These are phyloP conservation scores for Aphelocoma coerulescens DNA, from an alignment of 2,113 vertebrate species.

Conservation along the genomic window DNA sequence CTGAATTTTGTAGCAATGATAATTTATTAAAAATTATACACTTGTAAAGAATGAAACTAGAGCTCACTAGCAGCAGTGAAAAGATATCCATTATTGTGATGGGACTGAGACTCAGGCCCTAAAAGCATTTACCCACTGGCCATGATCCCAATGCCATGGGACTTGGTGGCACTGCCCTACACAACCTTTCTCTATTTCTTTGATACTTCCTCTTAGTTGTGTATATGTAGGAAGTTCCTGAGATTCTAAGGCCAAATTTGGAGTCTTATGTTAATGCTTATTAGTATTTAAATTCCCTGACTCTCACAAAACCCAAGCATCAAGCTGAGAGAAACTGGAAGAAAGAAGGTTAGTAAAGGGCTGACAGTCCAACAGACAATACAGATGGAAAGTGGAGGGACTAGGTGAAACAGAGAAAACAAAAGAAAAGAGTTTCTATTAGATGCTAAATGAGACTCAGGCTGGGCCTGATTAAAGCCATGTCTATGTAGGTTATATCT, in stretches of 20 bases:
- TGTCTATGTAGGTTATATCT: conserved; percentile 26
- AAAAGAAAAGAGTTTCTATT: conserved; percentile 11
- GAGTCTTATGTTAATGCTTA: background rate
- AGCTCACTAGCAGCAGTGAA: background rate
- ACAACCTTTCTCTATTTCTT: background rate
- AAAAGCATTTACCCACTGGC: background rate
- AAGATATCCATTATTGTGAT: background rate
- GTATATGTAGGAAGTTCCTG: background rate
- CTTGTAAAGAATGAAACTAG: background rate
- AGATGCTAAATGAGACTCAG: conserved; percentile 32
- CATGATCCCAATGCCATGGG: background rate
- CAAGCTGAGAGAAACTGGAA: conserved; percentile 58
- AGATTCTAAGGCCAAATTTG: background rate
- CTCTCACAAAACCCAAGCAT: conserved; percentile 60
- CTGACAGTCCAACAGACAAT: conserved; percentile 59
- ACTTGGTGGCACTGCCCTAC: background rate
- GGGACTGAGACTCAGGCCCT: background rate
- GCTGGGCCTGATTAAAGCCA: background rate
- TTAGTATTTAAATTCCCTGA: conserved; percentile 17
- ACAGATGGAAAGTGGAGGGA: conserved; percentile 49
- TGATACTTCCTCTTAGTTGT: background rate
- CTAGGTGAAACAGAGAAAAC: conserved; percentile 47
- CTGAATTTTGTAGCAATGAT: background rate
- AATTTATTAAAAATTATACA: background rate
- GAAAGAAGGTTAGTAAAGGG: conserved; percentile 51